A percentile compares a stretch with the other conserved stretches of the same genome.
Conservation (phyloP, 2,797 vertebrate species). For the Apodemus agrarius region DNA sequence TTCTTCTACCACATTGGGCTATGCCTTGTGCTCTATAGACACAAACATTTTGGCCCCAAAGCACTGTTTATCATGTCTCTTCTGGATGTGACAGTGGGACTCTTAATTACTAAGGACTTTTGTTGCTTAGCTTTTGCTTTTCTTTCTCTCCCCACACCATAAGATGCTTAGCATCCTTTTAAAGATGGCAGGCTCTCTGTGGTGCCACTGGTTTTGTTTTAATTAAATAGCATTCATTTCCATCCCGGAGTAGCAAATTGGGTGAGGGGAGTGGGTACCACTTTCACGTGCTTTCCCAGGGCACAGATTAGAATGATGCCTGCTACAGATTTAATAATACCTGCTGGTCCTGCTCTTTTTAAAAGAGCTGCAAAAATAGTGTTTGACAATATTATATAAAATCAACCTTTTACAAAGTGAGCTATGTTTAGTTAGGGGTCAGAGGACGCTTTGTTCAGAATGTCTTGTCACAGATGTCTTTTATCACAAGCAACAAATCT, state of each 20-base stretch:
- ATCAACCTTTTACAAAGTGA: slow-evolving; percentile 77
- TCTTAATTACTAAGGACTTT: neutral
- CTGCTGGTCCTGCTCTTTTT: slow-evolving; percentile 68
- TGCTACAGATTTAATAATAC: slow-evolving; percentile 66
- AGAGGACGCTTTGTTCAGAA: slow-evolving; percentile 78
- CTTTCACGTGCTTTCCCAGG: slow-evolving; percentile 44
- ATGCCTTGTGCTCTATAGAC: neutral
- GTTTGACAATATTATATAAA: slow-evolving; percentile 81
- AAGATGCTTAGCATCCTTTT: slow-evolving; percentile 12
- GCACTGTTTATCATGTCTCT: slow-evolving; percentile 7
- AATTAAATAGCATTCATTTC: slow-evolving; percentile 55
- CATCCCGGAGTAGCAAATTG: slow-evolving; percentile 30
- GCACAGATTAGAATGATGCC: slow-evolving; percentile 62
- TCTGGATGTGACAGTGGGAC: neutral
- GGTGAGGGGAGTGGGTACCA: neutral
- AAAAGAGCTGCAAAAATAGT: slow-evolving; percentile 80
- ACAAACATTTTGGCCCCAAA: neutral
- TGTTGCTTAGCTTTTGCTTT: neutral
- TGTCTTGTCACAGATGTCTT: slow-evolving; percentile 80
- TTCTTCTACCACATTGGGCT: neutral
- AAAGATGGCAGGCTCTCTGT: neutral
- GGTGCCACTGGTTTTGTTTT: slow-evolving; percentile 4
- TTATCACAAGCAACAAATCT: slow-evolving; percentile 80
- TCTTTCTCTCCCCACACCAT: neutral
- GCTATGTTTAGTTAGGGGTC: slow-evolving; percentile 83